phyloP scores from a whole-genome alignment of 1,140 invertebrate genomes.

The Medauroidea extradentata region DNA sequence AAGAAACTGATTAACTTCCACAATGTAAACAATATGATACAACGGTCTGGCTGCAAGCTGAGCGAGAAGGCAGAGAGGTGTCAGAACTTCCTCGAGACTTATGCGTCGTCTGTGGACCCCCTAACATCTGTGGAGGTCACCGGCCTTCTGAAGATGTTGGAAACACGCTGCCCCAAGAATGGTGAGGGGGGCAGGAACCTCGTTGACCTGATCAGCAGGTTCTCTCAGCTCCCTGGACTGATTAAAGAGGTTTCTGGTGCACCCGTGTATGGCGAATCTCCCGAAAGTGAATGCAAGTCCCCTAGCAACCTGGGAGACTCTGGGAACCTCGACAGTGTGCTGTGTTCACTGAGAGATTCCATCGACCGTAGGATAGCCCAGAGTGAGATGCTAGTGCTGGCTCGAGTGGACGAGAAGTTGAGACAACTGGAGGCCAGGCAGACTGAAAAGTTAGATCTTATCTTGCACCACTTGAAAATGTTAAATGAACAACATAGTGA shows the following conservation, averaged over 20 bases:
- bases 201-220: neutral
- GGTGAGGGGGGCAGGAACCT: neutral
- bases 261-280: neutral
- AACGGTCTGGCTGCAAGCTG: conserved; percentile 35
- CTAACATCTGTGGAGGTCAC: neutral
- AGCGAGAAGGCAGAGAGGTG: conserved; percentile 24
- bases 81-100: conserved; percentile 12
- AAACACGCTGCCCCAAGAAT: neutral
- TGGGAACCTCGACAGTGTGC: conserved; percentile 23
- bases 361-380: conserved; percentile 2
- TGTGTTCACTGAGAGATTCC: conserved; percentile 20
- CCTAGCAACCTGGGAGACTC: conserved; percentile 20
- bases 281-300: neutral
- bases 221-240: neutral
- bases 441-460: conserved; percentile 39
- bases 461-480: conserved; percentile 25
- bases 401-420: conserved; percentile 41
- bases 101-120: neutral
- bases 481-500: too few species aligned
- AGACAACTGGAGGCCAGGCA: conserved; percentile 38
- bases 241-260: neutral
- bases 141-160: conserved; percentile 9
- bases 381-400: conserved; percentile 21
- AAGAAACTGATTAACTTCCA: conserved; percentile 12
- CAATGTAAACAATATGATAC: conserved; percentile 25